Percentiles rank a stretch among this genome's conserved stretches.
Evolutionary conservation across 2,888 invertebrate species (phyloP).

Genomic region (Thereva unica): DNA sequence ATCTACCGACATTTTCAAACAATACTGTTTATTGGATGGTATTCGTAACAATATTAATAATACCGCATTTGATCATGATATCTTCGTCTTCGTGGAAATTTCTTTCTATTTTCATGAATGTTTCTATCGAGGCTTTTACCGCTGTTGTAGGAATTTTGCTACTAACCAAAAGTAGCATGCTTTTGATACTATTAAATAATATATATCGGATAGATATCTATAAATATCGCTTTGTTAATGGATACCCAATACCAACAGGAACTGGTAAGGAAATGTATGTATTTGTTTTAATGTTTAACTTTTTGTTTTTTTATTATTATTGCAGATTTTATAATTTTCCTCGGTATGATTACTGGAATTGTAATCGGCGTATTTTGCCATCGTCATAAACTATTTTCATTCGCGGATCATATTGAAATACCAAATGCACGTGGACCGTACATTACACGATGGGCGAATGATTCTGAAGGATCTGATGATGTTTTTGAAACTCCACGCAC

Average conservation of each 20-base stretch:
- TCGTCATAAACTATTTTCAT: neutral
- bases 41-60: no score
- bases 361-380: neutral
- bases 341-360: neutral
- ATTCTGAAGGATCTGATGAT: neutral
- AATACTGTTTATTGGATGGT: no score
- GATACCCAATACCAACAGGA: neutral
- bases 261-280: neutral
- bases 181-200: conserved; percentile 4
- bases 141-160: neutral
- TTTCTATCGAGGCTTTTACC: no score
- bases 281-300: neutral
- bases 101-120: no score
- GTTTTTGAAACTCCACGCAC: conserved; percentile 5
- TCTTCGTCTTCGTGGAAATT: no score
- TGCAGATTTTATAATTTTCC: neutral
- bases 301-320: neutral
- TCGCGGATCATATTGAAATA: neutral
- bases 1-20: no score
- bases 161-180: neutral
- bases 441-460: conserved; percentile 3
- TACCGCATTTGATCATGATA: no score
- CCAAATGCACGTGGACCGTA: neutral
- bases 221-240: neutral
- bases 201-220: neutral